These are phyloP conservation scores for Galaxea fascicularis DNA, from an alignment of 92 coral and sea anemone genomes.

Conservation along the genomic window DNA sequence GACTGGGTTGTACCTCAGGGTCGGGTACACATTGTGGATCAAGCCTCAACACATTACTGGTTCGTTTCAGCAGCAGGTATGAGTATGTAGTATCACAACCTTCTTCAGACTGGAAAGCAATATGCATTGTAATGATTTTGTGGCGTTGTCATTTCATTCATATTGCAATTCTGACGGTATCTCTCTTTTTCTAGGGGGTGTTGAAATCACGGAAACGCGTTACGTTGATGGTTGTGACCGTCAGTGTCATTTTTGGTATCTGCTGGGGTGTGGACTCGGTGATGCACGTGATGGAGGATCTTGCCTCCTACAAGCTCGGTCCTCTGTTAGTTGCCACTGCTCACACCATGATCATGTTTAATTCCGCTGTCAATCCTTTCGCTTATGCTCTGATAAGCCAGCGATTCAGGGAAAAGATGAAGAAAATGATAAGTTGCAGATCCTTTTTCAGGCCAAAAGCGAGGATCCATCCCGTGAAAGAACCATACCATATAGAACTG, in stretches of 20 bases:
- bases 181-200: not conserved
- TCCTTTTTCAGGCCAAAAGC: not conserved
- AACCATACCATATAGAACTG: too few relatives aligned
- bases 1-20: slow-evolving; percentile 8
- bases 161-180: not conserved
- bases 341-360: slow-evolving; percentile 4
- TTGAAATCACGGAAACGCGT: slow-evolving; percentile 2
- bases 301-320: not conserved
- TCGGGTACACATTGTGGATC: slow-evolving; percentile 1
- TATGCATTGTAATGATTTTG: not conserved
- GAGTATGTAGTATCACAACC: not conserved
- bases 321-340: not conserved
- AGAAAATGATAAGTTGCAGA: not conserved
- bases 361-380: slow-evolving; percentile 20
- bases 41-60: not conserved
- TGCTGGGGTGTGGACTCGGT: not conserved
- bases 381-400: slow-evolving; percentile 2
- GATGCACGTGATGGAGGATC: not conserved
- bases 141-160: not conserved
- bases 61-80: not conserved
- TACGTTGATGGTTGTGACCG: not conserved
- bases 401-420: not conserved
- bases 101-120: not conserved
- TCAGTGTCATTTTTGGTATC: slow-evolving; percentile 12
- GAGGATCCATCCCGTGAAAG: too few relatives aligned